Percentiles rank a stretch among this genome's conserved stretches.
Evolutionary conservation across 1,140 invertebrate genomes (phyloP).

Genomic region (Prorops nasuta): DNA sequence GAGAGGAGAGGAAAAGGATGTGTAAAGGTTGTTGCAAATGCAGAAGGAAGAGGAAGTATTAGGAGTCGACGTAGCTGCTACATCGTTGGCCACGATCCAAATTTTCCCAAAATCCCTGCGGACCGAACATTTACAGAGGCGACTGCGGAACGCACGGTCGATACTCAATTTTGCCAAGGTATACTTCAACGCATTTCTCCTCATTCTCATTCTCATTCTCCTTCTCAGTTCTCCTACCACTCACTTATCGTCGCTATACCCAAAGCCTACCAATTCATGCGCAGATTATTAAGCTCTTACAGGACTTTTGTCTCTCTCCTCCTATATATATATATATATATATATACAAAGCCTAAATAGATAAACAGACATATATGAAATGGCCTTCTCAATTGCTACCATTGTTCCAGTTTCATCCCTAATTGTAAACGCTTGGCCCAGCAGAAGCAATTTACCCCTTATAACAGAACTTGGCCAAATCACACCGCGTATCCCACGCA

Average conservation of each 20-base stretch:
- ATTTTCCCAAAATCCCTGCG: constrained; percentile 31
- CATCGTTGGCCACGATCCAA: constrained; percentile 27
- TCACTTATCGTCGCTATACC: constrained; percentile 22
- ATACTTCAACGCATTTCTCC: constrained; percentile 18
- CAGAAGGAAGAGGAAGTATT: constrained; percentile 9
- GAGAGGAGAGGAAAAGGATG: background rate
- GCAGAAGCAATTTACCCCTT: constrained; percentile 28
- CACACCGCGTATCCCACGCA: too few species aligned
- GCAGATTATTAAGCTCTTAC: too few species aligned
- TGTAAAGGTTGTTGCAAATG: too few species aligned
- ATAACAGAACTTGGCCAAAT: too few species aligned
- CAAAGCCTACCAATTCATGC: too few species aligned
- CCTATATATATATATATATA: background rate
- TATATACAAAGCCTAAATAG: constrained; percentile 11
- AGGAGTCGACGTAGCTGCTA: constrained; percentile 19
- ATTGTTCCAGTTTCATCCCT: constrained; percentile 33
- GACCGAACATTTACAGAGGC: constrained; percentile 19
- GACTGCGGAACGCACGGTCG: constrained; percentile 17
- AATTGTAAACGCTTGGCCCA: background rate
- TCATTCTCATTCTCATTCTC: background rate
- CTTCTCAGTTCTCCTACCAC: constrained; percentile 4
- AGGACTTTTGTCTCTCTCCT: background rate
- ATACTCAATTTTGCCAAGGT: constrained; percentile 27
- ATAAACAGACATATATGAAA: constrained; percentile 18
- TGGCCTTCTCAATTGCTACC: constrained; percentile 23